phyloP scores from a whole-genome alignment of 1,140 invertebrate genomes.

The Pteromalus puparum region DNA sequence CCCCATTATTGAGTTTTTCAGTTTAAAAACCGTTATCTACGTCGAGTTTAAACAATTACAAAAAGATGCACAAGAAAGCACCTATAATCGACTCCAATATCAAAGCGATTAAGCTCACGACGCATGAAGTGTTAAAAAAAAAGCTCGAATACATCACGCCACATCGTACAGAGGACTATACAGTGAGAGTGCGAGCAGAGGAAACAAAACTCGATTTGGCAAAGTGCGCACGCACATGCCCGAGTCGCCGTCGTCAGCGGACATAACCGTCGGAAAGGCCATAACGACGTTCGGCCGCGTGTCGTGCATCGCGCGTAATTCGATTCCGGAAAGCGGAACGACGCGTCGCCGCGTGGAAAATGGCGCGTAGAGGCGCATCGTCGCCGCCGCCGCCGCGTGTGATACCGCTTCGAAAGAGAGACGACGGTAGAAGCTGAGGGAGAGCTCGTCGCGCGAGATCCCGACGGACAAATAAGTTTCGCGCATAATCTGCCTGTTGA shows the following conservation, averaged over 20 bases:
- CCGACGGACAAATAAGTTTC: conserved; percentile 24
- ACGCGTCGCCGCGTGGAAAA: conserved; percentile 25
- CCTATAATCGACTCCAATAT: too few relatives aligned
- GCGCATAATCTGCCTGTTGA: neutral
- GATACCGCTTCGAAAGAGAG: conserved; percentile 5
- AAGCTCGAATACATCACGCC: neutral
- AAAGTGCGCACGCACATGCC: conserved; percentile 13
- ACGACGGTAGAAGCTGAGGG: neutral
- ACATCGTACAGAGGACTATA: too few relatives aligned
- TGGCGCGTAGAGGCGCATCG: conserved; percentile 8
- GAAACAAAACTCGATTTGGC: conserved; percentile 24
- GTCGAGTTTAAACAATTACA: too few relatives aligned
- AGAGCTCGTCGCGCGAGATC: neutral
- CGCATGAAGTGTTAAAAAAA: neutral
- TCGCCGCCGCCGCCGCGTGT: neutral
- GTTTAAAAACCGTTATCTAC: too few relatives aligned
- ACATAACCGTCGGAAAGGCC: conserved; percentile 37
- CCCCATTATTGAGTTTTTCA: too few relatives aligned
- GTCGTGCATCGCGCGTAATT: conserved; percentile 32
- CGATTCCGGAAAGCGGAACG: conserved; percentile 41
- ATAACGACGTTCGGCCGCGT: conserved; percentile 41
- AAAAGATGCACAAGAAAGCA: too few relatives aligned
- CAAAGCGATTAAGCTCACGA: too few relatives aligned
- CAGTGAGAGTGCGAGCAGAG: neutral
- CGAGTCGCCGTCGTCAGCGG: conserved; percentile 15